Conservation (phyloP, 2,888 invertebrate species). For the Calephelis perditalis region DNA sequence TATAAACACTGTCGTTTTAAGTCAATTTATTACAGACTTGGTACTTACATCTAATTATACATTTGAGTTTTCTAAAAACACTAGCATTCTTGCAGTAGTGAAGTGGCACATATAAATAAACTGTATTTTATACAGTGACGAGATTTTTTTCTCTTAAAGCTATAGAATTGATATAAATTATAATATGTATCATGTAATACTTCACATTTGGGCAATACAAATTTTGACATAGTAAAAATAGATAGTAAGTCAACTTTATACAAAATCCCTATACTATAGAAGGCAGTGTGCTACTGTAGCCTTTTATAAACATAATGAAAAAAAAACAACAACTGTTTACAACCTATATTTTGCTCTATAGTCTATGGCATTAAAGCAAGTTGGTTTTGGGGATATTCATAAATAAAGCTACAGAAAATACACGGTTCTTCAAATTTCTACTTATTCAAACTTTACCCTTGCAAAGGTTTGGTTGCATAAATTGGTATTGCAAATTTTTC, state of each 20-base stretch:
- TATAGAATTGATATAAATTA: constrained; percentile 60
- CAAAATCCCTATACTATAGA: no score
- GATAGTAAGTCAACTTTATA: constrained; percentile 1
- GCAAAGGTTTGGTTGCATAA: no score
- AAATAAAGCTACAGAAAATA: no score
- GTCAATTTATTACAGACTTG: constrained; percentile 13
- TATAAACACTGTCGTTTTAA: constrained; percentile 1
- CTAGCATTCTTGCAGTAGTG: constrained; percentile 34
- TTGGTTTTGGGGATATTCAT: no score
- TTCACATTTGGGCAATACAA: constrained; percentile 59
- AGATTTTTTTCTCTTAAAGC: constrained; percentile 65
- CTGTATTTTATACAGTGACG: constrained; percentile 70
- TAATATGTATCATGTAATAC: constrained; percentile 66
- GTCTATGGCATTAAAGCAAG: no score
- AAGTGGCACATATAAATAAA: constrained; percentile 57
- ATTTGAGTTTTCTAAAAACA: constrained; percentile 19
- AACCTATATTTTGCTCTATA: no score
- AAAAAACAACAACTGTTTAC: no score
- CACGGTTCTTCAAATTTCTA: no score
- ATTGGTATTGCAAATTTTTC: no score
- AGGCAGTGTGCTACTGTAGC: no score
- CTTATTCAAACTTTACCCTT: no score
- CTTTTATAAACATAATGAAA: no score
- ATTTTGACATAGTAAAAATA: constrained; percentile 27
- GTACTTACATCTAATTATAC: constrained; percentile 15